Base-by-base conservation (phyloP, 2,888 invertebrate species). In the Dryobota labecula region DNA sequence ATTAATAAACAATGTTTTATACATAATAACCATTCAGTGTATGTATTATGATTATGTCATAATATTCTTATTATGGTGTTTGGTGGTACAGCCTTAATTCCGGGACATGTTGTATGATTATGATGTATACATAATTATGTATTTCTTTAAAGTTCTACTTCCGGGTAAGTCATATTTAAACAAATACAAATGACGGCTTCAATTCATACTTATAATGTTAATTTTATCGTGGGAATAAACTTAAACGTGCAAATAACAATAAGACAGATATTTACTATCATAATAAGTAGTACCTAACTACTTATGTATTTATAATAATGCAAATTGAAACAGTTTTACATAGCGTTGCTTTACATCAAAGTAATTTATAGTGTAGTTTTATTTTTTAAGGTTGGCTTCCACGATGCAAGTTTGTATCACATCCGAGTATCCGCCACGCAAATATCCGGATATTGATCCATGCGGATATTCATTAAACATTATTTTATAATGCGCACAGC, bases 161-260 rank as follows among this genome's bases (percentile, higher is more conserved):
- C 27, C n/a, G 11, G n/a, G 8, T 30, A 30, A 15, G 4, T 18
- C 36, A 20, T 20, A 45, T 60, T 43, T n/a, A 60, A 33, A 45
- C 5, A 64, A 27, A n/a, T 5, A 27, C 0, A 8, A 38, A 49
- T 58, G 24, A 43, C 53, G 27, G 3, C 6, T 33, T 27, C 6
- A 60, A 54, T 30, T 30, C n/a, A 27, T 49, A 27, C n/a, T 20
- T 11, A 13, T 13, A n/a, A 57, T 62, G 33, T 27, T 47, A 45
- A 58, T 75, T 41, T 45, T 24, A 71, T 20, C 45, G 78, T 75
- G 75, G 41, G 78, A 75, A 78, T 20, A 30, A 13, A 41, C 6
- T 27, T 57, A 43, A 30, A 36, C n/a, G 3, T 18, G 7, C 27
- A 13, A 15, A 27, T 15, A 30, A 68, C 45, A 68, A 61, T 38